phyloP scores from a whole-genome alignment of 2,113 vertebrate genomes.

The Caranx ignobilis region DNA sequence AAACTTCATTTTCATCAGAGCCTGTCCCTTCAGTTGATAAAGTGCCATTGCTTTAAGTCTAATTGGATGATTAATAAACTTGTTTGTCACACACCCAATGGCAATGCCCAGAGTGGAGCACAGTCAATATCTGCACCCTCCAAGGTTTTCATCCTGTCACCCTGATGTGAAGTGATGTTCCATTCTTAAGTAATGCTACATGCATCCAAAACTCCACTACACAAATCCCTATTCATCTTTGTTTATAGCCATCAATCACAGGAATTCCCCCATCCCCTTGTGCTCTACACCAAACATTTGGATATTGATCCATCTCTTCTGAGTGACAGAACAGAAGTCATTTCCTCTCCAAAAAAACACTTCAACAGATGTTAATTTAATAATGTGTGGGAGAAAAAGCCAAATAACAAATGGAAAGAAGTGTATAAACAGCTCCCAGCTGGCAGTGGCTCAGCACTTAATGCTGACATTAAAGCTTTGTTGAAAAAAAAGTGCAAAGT shows the following conservation, averaged over 20 bases:
- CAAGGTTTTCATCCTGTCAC: conserved; percentile 19
- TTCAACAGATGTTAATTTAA: conserved; percentile 82
- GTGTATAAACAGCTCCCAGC: conserved; percentile 73
- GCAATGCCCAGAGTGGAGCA: neutral
- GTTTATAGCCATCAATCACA: conserved; percentile 54
- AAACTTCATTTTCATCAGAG: too few species aligned
- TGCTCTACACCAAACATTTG: conserved; percentile 51
- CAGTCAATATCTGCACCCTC: neutral
- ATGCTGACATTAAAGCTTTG: conserved; percentile 79
- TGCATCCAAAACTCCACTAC: conserved; percentile 25
- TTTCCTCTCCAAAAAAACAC: conserved; percentile 69
- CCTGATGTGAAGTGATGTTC: neutral
- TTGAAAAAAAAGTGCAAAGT: conserved; percentile 66
- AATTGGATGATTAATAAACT: conserved; percentile 6
- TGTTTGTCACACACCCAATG: neutral
- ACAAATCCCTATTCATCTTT: conserved; percentile 33
- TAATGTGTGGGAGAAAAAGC: conserved; percentile 79
- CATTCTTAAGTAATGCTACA: neutral
- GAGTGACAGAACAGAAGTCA: conserved; percentile 70
- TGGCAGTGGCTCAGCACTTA: conserved; percentile 76
- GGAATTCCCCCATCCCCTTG: conserved; percentile 10
- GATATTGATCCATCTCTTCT: conserved; percentile 69
- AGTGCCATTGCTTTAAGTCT: neutral
- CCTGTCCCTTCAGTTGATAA: too few species aligned
- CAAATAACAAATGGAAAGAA: conserved; percentile 77